These are phyloP conservation scores for Psix sp. DNA, from an alignment of 1,140 invertebrate genomes.

Conservation along the genomic window DNA sequence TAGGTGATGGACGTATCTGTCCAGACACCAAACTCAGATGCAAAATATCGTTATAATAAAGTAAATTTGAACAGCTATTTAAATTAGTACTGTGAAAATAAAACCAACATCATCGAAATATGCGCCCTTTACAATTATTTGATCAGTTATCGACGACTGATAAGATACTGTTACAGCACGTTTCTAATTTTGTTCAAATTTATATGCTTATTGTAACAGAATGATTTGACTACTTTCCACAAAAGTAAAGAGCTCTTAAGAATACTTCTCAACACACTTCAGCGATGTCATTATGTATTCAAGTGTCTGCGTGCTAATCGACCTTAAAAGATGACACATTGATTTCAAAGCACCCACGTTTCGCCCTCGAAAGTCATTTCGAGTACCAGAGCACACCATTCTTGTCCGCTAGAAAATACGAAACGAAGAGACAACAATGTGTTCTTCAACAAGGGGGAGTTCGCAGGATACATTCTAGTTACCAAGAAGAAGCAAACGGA, in stretches of 20 bases:
- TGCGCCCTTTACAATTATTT: conserved; percentile 13
- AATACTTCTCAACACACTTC: conserved; percentile 25
- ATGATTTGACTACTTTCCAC: conserved; percentile 39
- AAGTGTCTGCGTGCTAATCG: conserved; percentile 53
- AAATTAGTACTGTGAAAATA: conserved; percentile 15
- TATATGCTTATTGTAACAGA: conserved; percentile 26
- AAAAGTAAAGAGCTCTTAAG: conserved; percentile 26
- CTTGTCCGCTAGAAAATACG: neutral
- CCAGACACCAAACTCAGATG: neutral
- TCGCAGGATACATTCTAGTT: too few relatives aligned
- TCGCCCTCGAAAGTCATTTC: conserved; percentile 18
- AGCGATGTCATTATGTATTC: conserved; percentile 40
- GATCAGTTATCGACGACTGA: conserved; percentile 13
- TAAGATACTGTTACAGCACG: too few relatives aligned
- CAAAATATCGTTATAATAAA: neutral
- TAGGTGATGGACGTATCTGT: conserved; percentile 8
- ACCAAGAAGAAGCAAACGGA: too few relatives aligned
- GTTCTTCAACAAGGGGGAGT: too few relatives aligned
- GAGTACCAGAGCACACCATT: conserved; percentile 3
- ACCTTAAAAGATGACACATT: conserved; percentile 52
- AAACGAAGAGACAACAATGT: conserved; percentile 23
- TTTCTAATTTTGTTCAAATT: neutral
- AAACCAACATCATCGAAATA: too few relatives aligned
- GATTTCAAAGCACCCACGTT: conserved; percentile 31
- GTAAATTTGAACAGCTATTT: conserved; percentile 3